These are phyloP conservation scores for Plumapathes pennacea DNA, from an alignment of 92 coral and sea anemone species.

Conservation along the genomic window DNA sequence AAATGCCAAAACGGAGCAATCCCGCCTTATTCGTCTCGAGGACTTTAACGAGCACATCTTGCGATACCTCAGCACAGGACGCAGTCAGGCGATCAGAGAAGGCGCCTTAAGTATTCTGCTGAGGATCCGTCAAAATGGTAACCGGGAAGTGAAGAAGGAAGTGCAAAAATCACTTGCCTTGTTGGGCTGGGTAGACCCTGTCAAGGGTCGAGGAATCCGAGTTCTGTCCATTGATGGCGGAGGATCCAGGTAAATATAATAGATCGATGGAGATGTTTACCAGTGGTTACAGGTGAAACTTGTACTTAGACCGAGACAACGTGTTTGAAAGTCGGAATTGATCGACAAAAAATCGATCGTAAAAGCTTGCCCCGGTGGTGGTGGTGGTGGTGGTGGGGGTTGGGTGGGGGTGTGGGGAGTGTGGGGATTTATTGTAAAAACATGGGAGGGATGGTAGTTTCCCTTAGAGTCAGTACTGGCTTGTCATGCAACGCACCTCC, in stretches of 20 bases:
- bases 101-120: constrained; percentile 66
- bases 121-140: constrained; percentile 57
- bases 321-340: too few relatives aligned
- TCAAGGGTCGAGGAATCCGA: constrained; percentile 79
- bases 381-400: not conserved
- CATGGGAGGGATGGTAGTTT: too few relatives aligned
- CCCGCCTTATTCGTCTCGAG: constrained; percentile 73
- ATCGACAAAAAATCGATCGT: too few relatives aligned
- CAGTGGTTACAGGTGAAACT: not conserved
- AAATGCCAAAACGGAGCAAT: constrained; percentile 80
- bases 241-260: constrained; percentile 73
- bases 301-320: too few relatives aligned
- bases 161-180: constrained; percentile 72
- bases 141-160: constrained; percentile 71
- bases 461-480: too few relatives aligned
- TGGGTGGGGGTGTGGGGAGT: not conserved
- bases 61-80: constrained; percentile 69
- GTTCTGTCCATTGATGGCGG: constrained; percentile 95
- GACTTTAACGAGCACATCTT: constrained; percentile 83
- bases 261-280: not conserved
- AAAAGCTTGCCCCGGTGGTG: too few relatives aligned
- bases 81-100: constrained; percentile 84
- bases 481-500: too few relatives aligned
- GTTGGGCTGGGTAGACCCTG: constrained; percentile 92
- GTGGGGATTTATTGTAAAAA: too few relatives aligned